Percentiles rank a stretch among this genome's conserved stretches.
Conservation (phyloP, 2,113 vertebrate species). For the Circaetus cinerascens region DNA sequence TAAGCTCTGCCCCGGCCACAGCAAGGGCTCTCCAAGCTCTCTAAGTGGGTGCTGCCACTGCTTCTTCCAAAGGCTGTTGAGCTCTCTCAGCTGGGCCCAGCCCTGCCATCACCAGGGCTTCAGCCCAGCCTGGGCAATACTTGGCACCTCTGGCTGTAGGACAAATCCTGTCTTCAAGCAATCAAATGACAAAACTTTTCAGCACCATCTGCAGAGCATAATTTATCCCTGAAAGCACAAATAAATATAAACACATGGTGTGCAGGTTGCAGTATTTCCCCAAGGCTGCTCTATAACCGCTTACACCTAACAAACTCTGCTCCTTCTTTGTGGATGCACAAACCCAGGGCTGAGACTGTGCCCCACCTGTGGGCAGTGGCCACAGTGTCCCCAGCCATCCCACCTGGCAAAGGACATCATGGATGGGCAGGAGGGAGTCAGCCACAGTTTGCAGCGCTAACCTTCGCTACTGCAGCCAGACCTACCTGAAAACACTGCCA, state of each 20-base stretch:
- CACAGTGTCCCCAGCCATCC: not conserved
- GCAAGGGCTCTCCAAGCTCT: not conserved
- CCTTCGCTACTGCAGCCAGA: too few species aligned
- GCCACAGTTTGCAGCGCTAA: not conserved
- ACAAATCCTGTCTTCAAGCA: too few species aligned
- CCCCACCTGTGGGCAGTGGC: not conserved
- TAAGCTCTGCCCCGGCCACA: not conserved
- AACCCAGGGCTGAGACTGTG: not conserved
- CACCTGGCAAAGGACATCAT: accelerated
- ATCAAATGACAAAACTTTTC: not conserved
- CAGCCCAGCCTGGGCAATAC: not conserved
- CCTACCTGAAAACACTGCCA: not conserved
- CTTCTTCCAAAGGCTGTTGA: not conserved
- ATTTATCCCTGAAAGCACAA: not conserved
- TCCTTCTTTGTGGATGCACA: not conserved
- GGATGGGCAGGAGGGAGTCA: not conserved
- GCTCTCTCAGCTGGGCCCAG: not conserved
- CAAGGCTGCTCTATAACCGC: accelerated
- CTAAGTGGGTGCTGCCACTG: accelerated
- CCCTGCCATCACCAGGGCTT: not conserved
- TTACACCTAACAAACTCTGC: not conserved
- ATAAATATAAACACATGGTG: not conserved
- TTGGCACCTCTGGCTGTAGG: not conserved
- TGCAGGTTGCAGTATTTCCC: not conserved
- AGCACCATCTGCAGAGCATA: not conserved